phyloP scores from a whole-genome alignment of 2,113 vertebrate species.

The Cyphomyrus plagiostoma region DNA sequence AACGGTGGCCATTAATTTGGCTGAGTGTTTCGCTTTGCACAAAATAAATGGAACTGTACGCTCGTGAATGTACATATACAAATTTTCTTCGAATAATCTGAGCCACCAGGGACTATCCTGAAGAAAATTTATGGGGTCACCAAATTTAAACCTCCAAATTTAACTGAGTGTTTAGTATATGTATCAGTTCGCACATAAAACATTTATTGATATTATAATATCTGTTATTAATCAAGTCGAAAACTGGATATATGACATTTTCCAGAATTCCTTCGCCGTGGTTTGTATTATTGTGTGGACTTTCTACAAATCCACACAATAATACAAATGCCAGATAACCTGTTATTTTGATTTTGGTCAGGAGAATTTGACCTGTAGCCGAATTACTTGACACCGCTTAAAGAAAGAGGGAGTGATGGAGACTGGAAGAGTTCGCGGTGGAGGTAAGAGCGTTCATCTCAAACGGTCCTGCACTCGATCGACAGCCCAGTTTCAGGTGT shows the following conservation, averaged over 20 bases:
- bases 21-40: background rate
- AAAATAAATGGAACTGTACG: background rate
- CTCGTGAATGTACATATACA: background rate
- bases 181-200: background rate
- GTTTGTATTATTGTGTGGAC: constrained; percentile 15
- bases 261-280: background rate
- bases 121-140: background rate
- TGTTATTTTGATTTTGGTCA: constrained; percentile 50
- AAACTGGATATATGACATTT: constrained; percentile 1
- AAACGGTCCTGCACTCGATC: constrained; percentile 8
- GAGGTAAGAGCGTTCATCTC: constrained; percentile 20
- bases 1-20: background rate
- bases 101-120: background rate
- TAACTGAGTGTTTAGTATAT: background rate
- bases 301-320: constrained; percentile 26
- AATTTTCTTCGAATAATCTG: background rate
- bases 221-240: background rate
- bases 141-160: background rate
- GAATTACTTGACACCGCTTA: constrained; percentile 58
- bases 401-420: constrained; percentile 8
- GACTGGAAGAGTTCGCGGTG: background rate
- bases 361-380: constrained; percentile 50
- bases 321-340: constrained; percentile 39
- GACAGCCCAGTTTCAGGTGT: constrained; percentile 16
- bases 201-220: constrained; percentile 1